Evolutionary conservation across 2,113 vertebrate species (phyloP).

Genomic region (Tachuris rubrigastra): DNA sequence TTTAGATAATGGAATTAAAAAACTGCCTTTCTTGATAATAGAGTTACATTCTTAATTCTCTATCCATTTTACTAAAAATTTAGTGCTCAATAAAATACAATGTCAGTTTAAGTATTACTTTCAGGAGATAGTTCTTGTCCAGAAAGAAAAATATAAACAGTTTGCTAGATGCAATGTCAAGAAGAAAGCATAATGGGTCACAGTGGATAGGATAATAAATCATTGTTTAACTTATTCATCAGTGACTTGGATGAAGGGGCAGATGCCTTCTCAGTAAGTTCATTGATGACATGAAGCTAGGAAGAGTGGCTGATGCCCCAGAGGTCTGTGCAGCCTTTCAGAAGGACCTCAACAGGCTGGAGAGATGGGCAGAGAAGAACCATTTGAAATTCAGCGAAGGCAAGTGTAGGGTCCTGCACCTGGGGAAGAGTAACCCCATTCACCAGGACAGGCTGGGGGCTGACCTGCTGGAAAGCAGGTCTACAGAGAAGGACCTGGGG

Average conservation of each 20-base stretch:
- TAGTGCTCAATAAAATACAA: conserved; percentile 25
- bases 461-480: background rate
- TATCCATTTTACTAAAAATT: conserved; percentile 24
- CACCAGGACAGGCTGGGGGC: background rate
- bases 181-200: background rate
- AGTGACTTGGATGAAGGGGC: background rate
- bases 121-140: background rate
- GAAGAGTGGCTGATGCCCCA: background rate
- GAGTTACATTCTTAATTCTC: conserved; percentile 26
- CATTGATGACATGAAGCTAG: background rate
- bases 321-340: background rate
- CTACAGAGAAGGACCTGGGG: background rate
- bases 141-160: background rate
- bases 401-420: background rate
- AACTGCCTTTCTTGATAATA: conserved; percentile 7
- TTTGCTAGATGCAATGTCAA: background rate
- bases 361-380: background rate
- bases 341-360: background rate
- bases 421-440: accelerated
- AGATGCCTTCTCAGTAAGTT: background rate
- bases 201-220: background rate
- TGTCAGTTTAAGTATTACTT: conserved; percentile 38
- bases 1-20: conserved; percentile 9
- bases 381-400: background rate
- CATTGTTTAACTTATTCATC: background rate